Percentiles rank a stretch among this genome's conserved stretches.
Evolutionary conservation across 1,140 invertebrate genomes (phyloP).

Genomic region (Cheumatopsyche charites): DNA sequence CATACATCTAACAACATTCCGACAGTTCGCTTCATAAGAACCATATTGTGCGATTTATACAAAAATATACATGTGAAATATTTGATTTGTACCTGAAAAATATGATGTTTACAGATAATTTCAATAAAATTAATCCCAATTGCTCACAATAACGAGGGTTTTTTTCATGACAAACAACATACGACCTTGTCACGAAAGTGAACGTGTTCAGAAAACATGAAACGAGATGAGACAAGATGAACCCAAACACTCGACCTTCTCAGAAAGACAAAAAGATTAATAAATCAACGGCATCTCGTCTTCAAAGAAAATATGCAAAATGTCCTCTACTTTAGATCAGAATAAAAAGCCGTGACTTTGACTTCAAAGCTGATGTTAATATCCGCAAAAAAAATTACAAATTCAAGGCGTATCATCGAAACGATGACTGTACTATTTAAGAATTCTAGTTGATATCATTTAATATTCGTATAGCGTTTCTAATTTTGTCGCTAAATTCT

Average conservation of each 20-base stretch:
- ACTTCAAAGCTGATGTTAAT: neutral
- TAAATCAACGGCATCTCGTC: neutral
- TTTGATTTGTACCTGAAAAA: too few species aligned
- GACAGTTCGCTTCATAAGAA: too few species aligned
- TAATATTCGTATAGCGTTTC: too few species aligned
- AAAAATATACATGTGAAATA: too few species aligned
- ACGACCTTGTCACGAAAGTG: slow-evolving; percentile 11
- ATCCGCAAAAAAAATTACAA: slow-evolving; percentile 4
- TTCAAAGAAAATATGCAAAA: slow-evolving; percentile 10
- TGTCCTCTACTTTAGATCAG: too few species aligned
- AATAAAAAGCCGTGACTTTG: slow-evolving; percentile 14
- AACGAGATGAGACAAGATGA: neutral
- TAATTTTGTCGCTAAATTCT: neutral
- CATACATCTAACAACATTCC: too few species aligned
- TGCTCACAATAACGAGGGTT: neutral
- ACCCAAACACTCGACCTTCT: slow-evolving; percentile 14
- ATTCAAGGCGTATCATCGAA: neutral
- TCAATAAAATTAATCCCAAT: too few species aligned
- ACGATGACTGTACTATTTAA: neutral
- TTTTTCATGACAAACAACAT: neutral
- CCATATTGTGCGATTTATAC: too few species aligned
- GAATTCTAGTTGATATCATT: neutral
- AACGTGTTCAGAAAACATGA: slow-evolving; percentile 13
- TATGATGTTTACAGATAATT: too few species aligned
- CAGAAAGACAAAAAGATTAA: slow-evolving; percentile 8